phyloP scores from a whole-genome alignment of 1,140 invertebrate species.

The Achroia grisella region DNA sequence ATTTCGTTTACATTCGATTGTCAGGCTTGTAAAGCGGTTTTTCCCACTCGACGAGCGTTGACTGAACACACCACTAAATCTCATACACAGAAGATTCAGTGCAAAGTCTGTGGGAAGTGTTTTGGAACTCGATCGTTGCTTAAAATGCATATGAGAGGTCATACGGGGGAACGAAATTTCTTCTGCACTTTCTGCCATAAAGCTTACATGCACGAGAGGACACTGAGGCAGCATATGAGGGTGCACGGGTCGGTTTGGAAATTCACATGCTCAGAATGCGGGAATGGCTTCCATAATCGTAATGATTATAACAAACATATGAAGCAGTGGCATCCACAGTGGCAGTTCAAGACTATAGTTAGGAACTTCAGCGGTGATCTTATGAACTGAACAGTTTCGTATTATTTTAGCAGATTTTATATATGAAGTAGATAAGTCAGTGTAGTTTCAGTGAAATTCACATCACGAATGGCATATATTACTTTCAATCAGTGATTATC shows the following conservation, averaged over 20 bases:
- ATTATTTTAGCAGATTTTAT: too few relatives aligned
- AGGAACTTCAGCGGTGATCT: slow-evolving; percentile 36
- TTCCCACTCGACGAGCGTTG: slow-evolving; percentile 44
- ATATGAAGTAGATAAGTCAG: too few relatives aligned
- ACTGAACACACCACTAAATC: slow-evolving; percentile 68
- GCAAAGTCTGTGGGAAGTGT: slow-evolving; percentile 72
- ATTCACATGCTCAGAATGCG: slow-evolving; percentile 70
- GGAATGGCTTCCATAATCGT: slow-evolving; percentile 66
- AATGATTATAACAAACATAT: slow-evolving; percentile 61
- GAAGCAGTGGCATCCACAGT: slow-evolving; percentile 63
- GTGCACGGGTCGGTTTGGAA: slow-evolving; percentile 76
- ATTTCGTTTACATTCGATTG: slow-evolving; percentile 60
- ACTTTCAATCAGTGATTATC: too few relatives aligned
- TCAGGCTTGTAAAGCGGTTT: slow-evolving; percentile 39
- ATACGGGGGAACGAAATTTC: slow-evolving; percentile 79
- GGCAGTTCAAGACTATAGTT: slow-evolving; percentile 48
- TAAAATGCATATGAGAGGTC: slow-evolving; percentile 82
- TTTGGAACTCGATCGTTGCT: slow-evolving; percentile 75
- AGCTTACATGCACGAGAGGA: slow-evolving; percentile 79
- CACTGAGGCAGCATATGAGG: slow-evolving; percentile 80
- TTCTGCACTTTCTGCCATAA: slow-evolving; percentile 75
- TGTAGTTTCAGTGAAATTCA: too few relatives aligned
- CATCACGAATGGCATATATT: too few relatives aligned
- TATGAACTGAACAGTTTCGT: slow-evolving; percentile 7
- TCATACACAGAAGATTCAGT: slow-evolving; percentile 73